Evolutionary conservation across 2,113 vertebrate genomes (phyloP), one percentile per base, ranked within the genome.

Genomic region (Anguilla japonica): DNA sequence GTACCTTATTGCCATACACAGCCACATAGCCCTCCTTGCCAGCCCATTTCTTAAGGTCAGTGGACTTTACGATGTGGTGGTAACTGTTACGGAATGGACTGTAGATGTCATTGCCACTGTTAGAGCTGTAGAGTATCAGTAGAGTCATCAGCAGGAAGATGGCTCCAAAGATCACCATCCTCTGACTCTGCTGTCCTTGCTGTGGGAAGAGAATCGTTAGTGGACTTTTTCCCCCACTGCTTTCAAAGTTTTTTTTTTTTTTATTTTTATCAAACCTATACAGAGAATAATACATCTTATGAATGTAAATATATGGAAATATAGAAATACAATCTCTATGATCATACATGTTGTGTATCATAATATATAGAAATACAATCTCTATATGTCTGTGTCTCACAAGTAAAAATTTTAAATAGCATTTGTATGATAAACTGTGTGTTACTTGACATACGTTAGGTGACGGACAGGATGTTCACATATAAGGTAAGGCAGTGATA

Each of bases 121-220:
- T 97, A 39, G 97, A 99, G 93, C 95, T 97, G 91, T 97, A 98
- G 92, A 99, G 96, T 93, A 99, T 98, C 92, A 99, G 95, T 91
- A 99, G 95, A 82, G 96, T 99, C 89, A 96, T 95, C 91, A 99
- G 93, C 89, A 97, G 95, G 88, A 99, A 96, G 90, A 98, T 89
- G 88, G 96, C 91, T 40, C 95, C 93, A 87, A 98, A 95, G 91
- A 98, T 96, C 53, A 96, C 97, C 87, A 97, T 94, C 5, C 94
- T 96, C 86, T 97, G 97, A 93, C 96, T 97, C 96, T 97, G 96
- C 0, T 87, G 91, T 81, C 85, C 91, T 88, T 94, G 91, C 84
- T n/a, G 53, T 67, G 0, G 41, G 5, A 5, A 79, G 43, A 11
- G 41, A 16, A 67, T 41, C 41, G 1, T 67, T 8, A 78, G 6